Base-by-base conservation (phyloP, 1,140 invertebrate species). In the Dolichoris vasculosae region DNA sequence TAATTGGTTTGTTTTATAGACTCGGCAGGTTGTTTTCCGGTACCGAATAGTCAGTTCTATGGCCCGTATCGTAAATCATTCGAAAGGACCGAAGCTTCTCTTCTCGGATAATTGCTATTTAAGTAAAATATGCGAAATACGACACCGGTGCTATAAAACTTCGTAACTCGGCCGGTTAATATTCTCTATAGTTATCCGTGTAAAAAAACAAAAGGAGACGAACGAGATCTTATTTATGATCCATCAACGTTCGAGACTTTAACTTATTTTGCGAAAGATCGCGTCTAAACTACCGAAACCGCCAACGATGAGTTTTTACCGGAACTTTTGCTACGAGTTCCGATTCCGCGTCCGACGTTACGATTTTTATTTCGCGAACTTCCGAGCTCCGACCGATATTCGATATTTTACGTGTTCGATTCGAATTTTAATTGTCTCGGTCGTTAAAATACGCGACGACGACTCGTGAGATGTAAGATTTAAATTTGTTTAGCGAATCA, bases 1-100 rank as follows among this genome's bases (percentile, higher is more conserved):
- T 73, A 73, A 73, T 73, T 73, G 17, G 69, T 73, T 73, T 73
- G 40, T 73, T 73, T 73, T 73, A 73, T 73, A 43, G 23, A 73
- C 69, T 43, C 7, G 38, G 23, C 69, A 43, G 38, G 38, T 73
- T 73, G 38, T 43, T 43, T 26, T 40, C 69, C 3, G 69, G 40
- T 73, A 43, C 15, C 38, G 2, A 73, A 73, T 9, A 43, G 38
- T 11, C 69, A 43, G 11, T 1, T 15, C 40, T 6, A 20, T 13
- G 69, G 40, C 8, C 69, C 26, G 6, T 43, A 43, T 73, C 69
- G 69, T 73, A 73, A 69, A 73, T 73, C 40, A 73, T 9, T 73
- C 40, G 38, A 23, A 73, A n/a, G 69, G 69, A 69, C 20, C 40
- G 38, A 9, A 43, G 38, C 23, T 43, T 43, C 3, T n/a, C 23